Percentiles rank a stretch among this genome's conserved stretches.
Conservation (phyloP, 2,113 vertebrate species). For the Ariopsis seemanni region DNA sequence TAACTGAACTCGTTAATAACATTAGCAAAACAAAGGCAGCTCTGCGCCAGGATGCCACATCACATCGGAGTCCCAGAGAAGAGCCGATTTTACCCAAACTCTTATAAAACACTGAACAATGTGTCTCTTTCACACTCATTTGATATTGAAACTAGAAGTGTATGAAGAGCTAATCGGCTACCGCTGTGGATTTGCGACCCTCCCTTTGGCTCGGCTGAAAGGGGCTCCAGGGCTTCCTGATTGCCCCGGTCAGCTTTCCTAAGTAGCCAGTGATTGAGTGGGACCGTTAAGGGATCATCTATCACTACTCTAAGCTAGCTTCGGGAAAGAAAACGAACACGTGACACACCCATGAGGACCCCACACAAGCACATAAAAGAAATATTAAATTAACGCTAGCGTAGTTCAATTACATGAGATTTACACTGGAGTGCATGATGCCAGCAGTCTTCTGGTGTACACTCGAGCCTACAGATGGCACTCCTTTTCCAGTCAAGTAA, state of each 20-base stretch:
- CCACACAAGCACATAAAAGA: constrained; percentile 8
- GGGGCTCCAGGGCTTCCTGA: constrained; percentile 58
- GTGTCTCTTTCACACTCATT: constrained; percentile 35
- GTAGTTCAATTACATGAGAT: constrained; percentile 19
- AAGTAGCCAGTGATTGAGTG: constrained; percentile 72
- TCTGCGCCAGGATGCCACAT: constrained; percentile 8
- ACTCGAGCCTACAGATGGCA: neutral
- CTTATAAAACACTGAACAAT: constrained; percentile 7
- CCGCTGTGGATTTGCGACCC: constrained; percentile 60
- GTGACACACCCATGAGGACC: constrained; percentile 18
- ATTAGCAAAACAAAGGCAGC: constrained; percentile 45
- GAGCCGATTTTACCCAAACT: constrained; percentile 7
- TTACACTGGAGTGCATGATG: neutral
- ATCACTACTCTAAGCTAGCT: constrained; percentile 61
- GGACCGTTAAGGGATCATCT: constrained; percentile 70
- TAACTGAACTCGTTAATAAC: constrained; percentile 44
- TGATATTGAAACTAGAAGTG: constrained; percentile 2
- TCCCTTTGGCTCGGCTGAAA: constrained; percentile 56
- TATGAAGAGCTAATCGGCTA: constrained; percentile 63
- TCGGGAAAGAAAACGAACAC: constrained; percentile 52
- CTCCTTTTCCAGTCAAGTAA: neutral
- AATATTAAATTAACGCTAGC: constrained; percentile 12
- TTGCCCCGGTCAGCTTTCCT: constrained; percentile 64
- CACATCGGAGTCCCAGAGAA: neutral
- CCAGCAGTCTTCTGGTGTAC: neutral